Percentiles rank a stretch among this genome's conserved stretches.
These are phyloP conservation scores for Steromphala cineraria DNA, from an alignment of 2,888 invertebrate species.

Conservation along the genomic window DNA sequence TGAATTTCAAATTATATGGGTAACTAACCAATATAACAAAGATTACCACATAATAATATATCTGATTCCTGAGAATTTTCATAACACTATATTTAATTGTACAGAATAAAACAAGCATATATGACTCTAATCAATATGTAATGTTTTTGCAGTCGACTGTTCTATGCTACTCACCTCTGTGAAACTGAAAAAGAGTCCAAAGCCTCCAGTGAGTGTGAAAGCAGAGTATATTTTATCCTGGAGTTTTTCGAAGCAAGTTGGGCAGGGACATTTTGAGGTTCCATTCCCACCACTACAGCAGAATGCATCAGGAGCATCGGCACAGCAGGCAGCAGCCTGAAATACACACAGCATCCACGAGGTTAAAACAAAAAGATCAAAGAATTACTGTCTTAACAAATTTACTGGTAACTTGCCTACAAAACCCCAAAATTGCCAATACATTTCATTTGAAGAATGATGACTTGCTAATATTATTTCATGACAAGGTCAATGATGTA, in stretches of 20 bases:
- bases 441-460: too few relatives aligned
- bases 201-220: slow-evolving; percentile 92
- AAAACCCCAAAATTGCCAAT: too few relatives aligned
- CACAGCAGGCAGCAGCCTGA: slow-evolving; percentile 24
- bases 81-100: background rate
- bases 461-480: too few relatives aligned
- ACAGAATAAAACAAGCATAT: background rate
- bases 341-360: background rate
- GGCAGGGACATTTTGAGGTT: slow-evolving; percentile 77
- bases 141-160: too few relatives aligned
- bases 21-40: too few relatives aligned
- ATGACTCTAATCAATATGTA: too few relatives aligned
- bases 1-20: too few relatives aligned
- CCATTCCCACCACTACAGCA: slow-evolving; percentile 76
- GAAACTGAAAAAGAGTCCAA: slow-evolving; percentile 97
- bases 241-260: slow-evolving; percentile 86
- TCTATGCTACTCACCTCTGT: slow-evolving; percentile 86
- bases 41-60: too few relatives aligned
- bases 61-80: background rate
- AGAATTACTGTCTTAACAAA: too few relatives aligned
- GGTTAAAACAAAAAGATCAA: too few relatives aligned
- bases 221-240: slow-evolving; percentile 87
- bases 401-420: too few relatives aligned
- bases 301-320: slow-evolving; percentile 30
- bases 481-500: too few relatives aligned